Percentiles rank a stretch among this genome's conserved stretches.
Conservation (phyloP, 2,888 invertebrate genomes). For the Carpatolechia fugitivella region DNA sequence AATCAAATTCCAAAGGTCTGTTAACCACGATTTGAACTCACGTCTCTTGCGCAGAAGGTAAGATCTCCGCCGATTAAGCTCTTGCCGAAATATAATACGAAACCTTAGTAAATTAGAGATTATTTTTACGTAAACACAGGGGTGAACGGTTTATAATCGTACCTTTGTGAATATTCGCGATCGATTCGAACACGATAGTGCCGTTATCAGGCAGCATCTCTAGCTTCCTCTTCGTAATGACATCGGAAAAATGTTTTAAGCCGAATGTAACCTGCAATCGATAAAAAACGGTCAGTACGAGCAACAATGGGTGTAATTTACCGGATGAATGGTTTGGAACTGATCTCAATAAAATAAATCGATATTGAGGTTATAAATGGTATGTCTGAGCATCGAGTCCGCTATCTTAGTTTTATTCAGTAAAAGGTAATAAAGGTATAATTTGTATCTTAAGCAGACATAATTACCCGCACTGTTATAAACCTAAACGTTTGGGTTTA, state of each 20-base stretch:
- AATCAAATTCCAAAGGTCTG: neutral
- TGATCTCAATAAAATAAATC: conserved; percentile 14
- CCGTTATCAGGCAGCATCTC: conserved; percentile 97
- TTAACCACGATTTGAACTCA: conserved; percentile 4
- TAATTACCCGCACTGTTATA: too few relatives aligned
- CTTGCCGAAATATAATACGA: neutral
- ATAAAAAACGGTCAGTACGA: conserved; percentile 25
- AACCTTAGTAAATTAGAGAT: neutral
- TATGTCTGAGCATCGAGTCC: too few relatives aligned
- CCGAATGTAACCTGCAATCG: conserved; percentile 68
- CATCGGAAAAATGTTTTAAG: conserved; percentile 94
- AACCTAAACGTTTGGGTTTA: too few relatives aligned
- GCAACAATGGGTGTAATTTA: conserved; percentile 27
- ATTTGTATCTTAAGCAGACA: too few relatives aligned
- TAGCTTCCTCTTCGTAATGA: conserved; percentile 93
- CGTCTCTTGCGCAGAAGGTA: neutral
- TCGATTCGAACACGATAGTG: conserved; percentile 94
- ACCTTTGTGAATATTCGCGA: conserved; percentile 91
- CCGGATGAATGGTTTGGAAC: conserved; percentile 24
- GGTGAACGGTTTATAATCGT: conserved; percentile 18
- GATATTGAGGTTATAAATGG: neutral
- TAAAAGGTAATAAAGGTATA: too few relatives aligned
- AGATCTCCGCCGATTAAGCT: neutral
- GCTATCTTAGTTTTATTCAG: too few relatives aligned
- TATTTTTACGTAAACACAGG: neutral